A percentile compares a stretch with the other conserved stretches of the same genome.
These are phyloP conservation scores for Chaitophorus viminalis DNA, from an alignment of 2,888 invertebrate species.

Conservation along the genomic window DNA sequence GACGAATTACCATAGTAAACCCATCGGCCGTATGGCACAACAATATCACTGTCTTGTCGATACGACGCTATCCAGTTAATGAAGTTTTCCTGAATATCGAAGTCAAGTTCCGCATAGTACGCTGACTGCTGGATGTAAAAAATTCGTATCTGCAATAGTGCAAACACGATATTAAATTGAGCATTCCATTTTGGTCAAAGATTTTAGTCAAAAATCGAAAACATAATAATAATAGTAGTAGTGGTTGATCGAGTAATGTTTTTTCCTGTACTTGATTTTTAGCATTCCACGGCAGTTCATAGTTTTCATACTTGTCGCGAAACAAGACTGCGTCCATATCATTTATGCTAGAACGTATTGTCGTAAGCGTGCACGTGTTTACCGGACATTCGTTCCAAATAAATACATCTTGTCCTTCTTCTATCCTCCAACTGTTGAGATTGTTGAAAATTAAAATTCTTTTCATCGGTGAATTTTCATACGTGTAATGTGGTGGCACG, in stretches of 20 bases:
- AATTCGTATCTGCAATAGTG: conserved; percentile 85
- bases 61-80: conserved; percentile 99
- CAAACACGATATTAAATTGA: neutral
- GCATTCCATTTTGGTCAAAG: neutral
- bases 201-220: no score
- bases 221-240: neutral
- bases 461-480: conserved; percentile 72
- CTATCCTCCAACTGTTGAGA: conserved; percentile 81
- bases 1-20: conserved; percentile 85
- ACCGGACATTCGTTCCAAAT: conserved; percentile 84
- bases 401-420: conserved; percentile 76
- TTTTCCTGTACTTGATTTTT: conserved; percentile 73
- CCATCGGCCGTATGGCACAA: conserved; percentile 96
- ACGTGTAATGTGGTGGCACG: conserved; percentile 78
- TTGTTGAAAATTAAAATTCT: conserved; percentile 86
- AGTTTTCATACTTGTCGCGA: conserved; percentile 86
- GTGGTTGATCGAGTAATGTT: no score
- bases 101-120: conserved; percentile 90
- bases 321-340: conserved; percentile 89
- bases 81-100: conserved; percentile 75
- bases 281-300: conserved; percentile 75
- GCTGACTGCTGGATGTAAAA: conserved; percentile 95
- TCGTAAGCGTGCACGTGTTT: conserved; percentile 84
- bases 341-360: conserved; percentile 77
- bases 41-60: conserved; percentile 92